Conservation (phyloP, 2,797 vertebrate genomes). For the Eutrigla gurnardus region DNA sequence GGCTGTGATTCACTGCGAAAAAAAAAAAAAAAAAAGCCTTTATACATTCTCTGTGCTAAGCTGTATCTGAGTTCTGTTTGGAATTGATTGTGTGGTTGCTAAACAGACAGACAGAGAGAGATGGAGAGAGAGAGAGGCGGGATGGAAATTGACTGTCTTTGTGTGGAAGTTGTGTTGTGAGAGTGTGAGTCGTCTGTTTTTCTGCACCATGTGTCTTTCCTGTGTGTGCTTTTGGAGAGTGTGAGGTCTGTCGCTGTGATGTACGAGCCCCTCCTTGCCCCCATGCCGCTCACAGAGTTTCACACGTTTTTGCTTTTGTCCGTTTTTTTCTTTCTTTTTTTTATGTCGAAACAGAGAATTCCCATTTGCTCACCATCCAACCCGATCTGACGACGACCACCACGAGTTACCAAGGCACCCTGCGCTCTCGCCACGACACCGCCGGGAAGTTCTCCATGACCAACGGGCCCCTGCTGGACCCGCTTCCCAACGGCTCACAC, state of each 20-base stretch:
- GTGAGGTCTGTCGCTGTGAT: constrained; percentile 74
- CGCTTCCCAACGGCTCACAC: constrained; percentile 92
- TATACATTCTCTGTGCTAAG: constrained; percentile 71
- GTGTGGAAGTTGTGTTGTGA: constrained; percentile 66
- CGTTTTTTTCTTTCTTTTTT: constrained; percentile 49
- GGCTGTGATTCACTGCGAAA: constrained; percentile 69
- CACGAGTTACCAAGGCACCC: constrained; percentile 96
- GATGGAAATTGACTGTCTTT: constrained; percentile 72
- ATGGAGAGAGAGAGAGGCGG: constrained; percentile 26
- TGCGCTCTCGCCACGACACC: constrained; percentile 92
- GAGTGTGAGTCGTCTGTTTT: constrained; percentile 56
- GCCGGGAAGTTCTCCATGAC: constrained; percentile 92
- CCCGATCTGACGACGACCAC: constrained; percentile 97
- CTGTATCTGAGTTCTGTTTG: constrained; percentile 78
- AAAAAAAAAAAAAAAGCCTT: constrained; percentile 57
- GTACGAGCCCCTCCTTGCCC: constrained; percentile 39
- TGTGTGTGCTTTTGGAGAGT: constrained; percentile 69
- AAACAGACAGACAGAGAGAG: constrained; percentile 72
- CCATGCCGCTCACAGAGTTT: constrained; percentile 64
- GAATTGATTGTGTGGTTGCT: constrained; percentile 80
- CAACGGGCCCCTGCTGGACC: constrained; percentile 95
- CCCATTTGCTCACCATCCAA: constrained; percentile 98
- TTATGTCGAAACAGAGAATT: constrained; percentile 87
- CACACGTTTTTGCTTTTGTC: constrained; percentile 67
- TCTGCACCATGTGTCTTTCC: constrained; percentile 73